Percentiles rank a stretch among this genome's conserved stretches.
These are phyloP conservation scores for Drosophila yakuba DNA, from an alignment of 1,140 invertebrate species.

Conservation along the genomic window DNA sequence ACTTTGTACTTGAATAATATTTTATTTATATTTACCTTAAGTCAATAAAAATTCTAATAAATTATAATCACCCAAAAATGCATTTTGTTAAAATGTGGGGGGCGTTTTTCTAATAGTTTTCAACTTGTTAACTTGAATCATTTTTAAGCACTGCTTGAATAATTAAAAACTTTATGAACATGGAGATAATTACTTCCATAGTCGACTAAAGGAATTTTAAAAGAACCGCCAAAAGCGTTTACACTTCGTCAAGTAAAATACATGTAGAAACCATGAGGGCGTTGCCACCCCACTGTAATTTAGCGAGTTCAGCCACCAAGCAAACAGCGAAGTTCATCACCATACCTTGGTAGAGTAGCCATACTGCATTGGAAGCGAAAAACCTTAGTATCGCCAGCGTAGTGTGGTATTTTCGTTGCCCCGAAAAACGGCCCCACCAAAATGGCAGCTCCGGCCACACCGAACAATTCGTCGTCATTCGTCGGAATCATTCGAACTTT, in stretches of 20 bases:
- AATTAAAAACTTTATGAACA: too few relatives aligned
- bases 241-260: background rate
- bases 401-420: background rate
- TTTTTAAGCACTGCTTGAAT: too few relatives aligned
- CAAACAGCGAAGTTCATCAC: background rate
- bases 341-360: background rate
- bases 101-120: background rate
- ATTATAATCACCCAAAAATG: slow-evolving; percentile 79
- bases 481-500: slow-evolving; percentile 82
- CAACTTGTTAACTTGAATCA: too few relatives aligned
- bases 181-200: too few relatives aligned
- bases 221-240: background rate
- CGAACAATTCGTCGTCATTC: slow-evolving; percentile 13
- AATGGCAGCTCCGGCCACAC: background rate
- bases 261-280: background rate
- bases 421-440: background rate
- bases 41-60: slow-evolving; percentile 84
- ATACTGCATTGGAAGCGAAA: too few relatives aligned
- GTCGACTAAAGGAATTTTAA: too few relatives aligned
- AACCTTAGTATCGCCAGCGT: background rate
- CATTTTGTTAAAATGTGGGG: slow-evolving; percentile 14
- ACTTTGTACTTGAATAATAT: slow-evolving; percentile 84
- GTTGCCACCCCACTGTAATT: background rate
- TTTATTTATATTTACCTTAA: slow-evolving; percentile 84
- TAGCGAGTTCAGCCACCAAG: background rate